These are phyloP conservation scores for Psittacula cyanocephala DNA, from an alignment of 2,113 vertebrate genomes.

Conservation along the genomic window DNA sequence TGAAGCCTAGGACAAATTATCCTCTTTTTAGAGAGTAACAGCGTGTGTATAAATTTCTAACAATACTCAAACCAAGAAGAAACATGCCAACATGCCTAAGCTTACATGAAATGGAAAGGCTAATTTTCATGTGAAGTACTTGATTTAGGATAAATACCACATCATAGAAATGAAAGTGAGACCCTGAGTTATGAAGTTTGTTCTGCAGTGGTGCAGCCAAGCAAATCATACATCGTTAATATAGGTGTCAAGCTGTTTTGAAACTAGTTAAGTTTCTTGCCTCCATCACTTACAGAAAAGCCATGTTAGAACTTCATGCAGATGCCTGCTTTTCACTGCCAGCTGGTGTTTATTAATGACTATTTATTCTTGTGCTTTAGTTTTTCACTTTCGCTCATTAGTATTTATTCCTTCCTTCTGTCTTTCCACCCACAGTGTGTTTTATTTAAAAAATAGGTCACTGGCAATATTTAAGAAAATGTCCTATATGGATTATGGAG, in stretches of 20 bases:
- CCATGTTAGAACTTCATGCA: background rate
- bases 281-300: background rate
- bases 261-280: background rate
- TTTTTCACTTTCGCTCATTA: background rate
- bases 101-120: background rate
- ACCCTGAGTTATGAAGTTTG: background rate
- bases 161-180: background rate
- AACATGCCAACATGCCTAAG: background rate
- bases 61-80: accelerated
- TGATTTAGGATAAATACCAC: background rate
- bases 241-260: background rate
- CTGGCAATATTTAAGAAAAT: background rate
- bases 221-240: background rate
- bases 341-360: constrained; percentile 24
- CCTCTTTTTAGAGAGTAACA: background rate
- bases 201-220: background rate
- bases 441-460: constrained; percentile 19
- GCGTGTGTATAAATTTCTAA: background rate
- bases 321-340: background rate
- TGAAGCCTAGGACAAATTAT: background rate
- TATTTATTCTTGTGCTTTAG: background rate
- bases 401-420: background rate
- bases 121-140: background rate
- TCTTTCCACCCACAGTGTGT: background rate
- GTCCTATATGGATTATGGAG: background rate